phyloP scores from a whole-genome alignment of 1,140 invertebrate species.

The Lepidurus packardi region DNA sequence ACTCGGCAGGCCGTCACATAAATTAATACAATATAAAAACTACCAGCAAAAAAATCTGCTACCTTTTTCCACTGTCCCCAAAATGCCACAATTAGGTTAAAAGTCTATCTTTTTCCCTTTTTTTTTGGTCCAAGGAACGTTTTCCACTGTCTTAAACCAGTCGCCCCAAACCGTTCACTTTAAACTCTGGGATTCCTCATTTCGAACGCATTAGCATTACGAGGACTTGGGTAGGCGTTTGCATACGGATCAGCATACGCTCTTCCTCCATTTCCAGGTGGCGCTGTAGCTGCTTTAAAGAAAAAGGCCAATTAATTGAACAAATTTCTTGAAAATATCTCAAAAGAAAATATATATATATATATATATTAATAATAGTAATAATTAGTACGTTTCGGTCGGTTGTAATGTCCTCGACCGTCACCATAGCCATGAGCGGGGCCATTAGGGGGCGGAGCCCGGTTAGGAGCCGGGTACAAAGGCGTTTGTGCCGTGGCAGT shows the following conservation, averaged over 20 bases:
- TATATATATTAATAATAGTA: neutral
- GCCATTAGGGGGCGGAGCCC: slow-evolving; percentile 44
- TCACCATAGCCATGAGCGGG: slow-evolving; percentile 63
- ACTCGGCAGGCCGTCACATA: too few relatives aligned
- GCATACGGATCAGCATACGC: neutral
- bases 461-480: slow-evolving; percentile 33
- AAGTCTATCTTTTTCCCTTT: neutral
- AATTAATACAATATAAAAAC: too few relatives aligned
- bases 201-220: neutral
- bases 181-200: slow-evolving; percentile 2
- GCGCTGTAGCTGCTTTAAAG: neutral
- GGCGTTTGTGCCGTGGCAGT: slow-evolving; percentile 24
- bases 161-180: neutral
- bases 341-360: neutral
- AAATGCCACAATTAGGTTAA: neutral
- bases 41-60: neutral
- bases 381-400: slow-evolving; percentile 39
- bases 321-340: too few relatives aligned
- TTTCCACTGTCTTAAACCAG: neutral
- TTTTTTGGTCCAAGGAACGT: neutral
- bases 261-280: neutral
- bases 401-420: slow-evolving; percentile 61
- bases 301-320: neutral
- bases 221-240: neutral
- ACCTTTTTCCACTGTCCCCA: neutral